Evolutionary conservation across 2,797 vertebrate genomes (phyloP).

Genomic region (Ptychobarbus kaznakovi): DNA sequence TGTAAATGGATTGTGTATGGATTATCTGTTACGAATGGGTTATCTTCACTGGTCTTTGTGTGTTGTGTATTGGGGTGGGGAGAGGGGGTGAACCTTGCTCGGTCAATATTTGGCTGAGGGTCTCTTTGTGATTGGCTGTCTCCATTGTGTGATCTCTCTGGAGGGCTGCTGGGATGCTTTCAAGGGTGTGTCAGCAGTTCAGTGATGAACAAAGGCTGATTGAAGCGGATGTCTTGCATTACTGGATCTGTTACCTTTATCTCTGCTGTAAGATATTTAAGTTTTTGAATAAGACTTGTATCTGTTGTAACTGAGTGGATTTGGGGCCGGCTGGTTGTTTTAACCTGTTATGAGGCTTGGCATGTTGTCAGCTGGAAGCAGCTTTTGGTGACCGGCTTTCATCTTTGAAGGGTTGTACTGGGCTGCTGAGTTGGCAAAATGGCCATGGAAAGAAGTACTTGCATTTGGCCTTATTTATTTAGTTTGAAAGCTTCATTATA

Average conservation of each 20-base stretch:
- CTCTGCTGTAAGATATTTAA: background rate
- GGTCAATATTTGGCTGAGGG: conserved; percentile 53
- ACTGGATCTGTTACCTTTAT: background rate
- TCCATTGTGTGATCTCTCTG: conserved; percentile 43
- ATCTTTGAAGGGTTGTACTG: conserved; percentile 5
- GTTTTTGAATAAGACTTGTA: background rate
- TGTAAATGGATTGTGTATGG: background rate
- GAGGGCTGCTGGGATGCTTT: conserved; percentile 57
- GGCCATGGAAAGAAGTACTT: background rate
- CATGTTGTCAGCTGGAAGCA: conserved; percentile 22
- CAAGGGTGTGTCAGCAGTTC: conserved; percentile 63
- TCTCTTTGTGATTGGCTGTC: conserved; percentile 69
- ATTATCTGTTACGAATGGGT: conserved; percentile 36
- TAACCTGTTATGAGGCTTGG: background rate
- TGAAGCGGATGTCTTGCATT: conserved; percentile 5
- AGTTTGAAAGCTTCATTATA: background rate
- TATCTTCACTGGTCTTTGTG: conserved; percentile 48
- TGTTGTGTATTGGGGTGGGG: conserved; percentile 33
- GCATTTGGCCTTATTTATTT: background rate
- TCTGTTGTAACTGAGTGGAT: background rate
- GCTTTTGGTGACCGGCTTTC: conserved; percentile 4
- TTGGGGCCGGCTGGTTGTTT: background rate
- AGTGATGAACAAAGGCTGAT: conserved; percentile 59
- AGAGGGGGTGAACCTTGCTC: conserved; percentile 58
- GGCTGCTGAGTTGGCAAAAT: conserved; percentile 16